Conservation (phyloP, 2,113 vertebrate species). For the Baryphthengus martii region DNA sequence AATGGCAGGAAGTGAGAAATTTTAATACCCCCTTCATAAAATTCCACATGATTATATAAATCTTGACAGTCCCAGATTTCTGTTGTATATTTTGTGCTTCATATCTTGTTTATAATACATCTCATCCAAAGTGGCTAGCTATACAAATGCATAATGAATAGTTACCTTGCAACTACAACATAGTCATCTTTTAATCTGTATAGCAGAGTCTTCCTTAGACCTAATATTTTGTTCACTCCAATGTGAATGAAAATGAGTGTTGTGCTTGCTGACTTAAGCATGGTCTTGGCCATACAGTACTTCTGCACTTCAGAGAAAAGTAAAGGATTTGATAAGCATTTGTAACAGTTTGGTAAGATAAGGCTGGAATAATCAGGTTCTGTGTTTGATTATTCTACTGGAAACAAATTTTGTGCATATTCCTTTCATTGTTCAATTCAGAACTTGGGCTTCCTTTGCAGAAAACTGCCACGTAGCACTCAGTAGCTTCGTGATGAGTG, state of each 20-base stretch:
- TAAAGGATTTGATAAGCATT: neutral
- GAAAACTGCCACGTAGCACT: neutral
- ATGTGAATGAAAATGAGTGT: neutral
- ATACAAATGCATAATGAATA: neutral
- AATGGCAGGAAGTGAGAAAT: neutral
- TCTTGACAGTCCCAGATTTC: neutral
- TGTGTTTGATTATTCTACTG: neutral
- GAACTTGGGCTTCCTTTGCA: neutral
- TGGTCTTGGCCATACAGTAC: neutral
- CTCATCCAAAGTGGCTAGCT: neutral
- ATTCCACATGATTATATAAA: neutral
- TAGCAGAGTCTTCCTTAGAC: neutral
- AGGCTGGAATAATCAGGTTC: neutral
- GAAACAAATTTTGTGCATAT: neutral
- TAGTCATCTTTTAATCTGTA: neutral
- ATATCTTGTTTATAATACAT: neutral
- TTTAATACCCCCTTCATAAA: neutral
- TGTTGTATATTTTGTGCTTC: neutral
- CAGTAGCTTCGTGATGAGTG: neutral
- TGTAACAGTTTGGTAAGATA: neutral
- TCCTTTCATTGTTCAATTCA: neutral
- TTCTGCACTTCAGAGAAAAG: neutral
- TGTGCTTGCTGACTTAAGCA: neutral
- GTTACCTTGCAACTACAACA: neutral
- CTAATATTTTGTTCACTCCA: neutral